Base-by-base conservation (phyloP, 1,140 invertebrate species). In the Pseudomyrmex concolor region DNA sequence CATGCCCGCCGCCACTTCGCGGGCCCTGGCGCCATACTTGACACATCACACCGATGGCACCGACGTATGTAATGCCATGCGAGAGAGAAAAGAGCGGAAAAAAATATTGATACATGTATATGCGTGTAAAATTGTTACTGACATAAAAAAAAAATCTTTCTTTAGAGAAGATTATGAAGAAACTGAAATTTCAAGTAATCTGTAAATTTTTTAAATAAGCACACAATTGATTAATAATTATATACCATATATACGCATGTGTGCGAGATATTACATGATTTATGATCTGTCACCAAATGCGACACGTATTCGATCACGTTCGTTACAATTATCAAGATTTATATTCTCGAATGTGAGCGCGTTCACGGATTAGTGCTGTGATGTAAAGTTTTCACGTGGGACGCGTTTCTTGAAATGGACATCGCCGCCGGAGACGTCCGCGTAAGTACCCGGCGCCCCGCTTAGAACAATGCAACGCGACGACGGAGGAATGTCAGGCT, bases 1-100 rank as follows among this genome's bases (percentile, higher is more conserved):
- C 86, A 54, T 84, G 84, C 89, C 48, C 45, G 66, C 60, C 71
- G 48, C 82, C 59, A 59, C 59, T 66, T 43, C 63, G 48, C 57
- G 60, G 59, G 25, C 45, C 60, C 60, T 73, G 89, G 89, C 89
- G 89, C 89, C 88, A 81, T 88, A 86, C 89, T 89, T 83, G 70
- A 89, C 86, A 82, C 84, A 89, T 89, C 88, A 74, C 76, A 78
- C 60, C 64, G 80, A 86, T 88, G 84, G 59, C 59, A 83, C 48
- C 48, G 15, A 66, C 22, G 72, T 50, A 17, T 34, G 51, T 78
- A 45, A n/a, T 25, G 64, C 43, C 57, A 48, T 57, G 50, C 63
- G 51, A 55, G 17, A 48, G 34, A 68, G 54, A 8, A 13, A 55
- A 43, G 63, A 19, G 63, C 34, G 15, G 13, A 45, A 43, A 19